These are phyloP conservation scores for Periophthalmodon schlosseri DNA, from an alignment of 2,113 vertebrate genomes.

Conservation along the genomic window DNA sequence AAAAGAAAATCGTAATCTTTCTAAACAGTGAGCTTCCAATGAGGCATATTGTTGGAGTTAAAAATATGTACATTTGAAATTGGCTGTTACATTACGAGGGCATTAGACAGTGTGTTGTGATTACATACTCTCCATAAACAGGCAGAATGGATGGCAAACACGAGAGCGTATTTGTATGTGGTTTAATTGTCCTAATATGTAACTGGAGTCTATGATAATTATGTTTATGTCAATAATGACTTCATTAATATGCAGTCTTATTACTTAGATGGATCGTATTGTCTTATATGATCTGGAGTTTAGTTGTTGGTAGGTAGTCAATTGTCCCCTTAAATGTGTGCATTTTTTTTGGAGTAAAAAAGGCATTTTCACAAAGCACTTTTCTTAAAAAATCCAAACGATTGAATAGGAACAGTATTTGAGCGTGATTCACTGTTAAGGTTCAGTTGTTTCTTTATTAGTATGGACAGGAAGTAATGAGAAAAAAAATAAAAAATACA, in stretches of 20 bases:
- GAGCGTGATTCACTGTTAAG: too few species aligned
- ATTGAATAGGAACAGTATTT: too few species aligned
- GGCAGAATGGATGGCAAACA: neutral
- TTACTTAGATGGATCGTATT: neutral
- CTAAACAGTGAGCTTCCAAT: neutral
- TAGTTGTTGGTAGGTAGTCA: neutral
- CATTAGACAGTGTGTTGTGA: conserved; percentile 20
- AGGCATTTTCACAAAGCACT: too few species aligned
- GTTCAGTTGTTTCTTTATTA: too few species aligned
- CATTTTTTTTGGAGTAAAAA: too few species aligned
- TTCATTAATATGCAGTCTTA: neutral
- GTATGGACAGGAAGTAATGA: too few species aligned
- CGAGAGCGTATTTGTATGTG: neutral
- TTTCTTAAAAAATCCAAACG: too few species aligned
- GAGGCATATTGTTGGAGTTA: neutral
- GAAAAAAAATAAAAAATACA: too few species aligned
- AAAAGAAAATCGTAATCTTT: neutral
- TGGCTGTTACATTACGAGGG: neutral
- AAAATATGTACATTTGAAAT: neutral
- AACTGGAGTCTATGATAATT: conserved; percentile 8
- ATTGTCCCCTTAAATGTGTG: neutral
- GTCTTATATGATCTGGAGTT: neutral
- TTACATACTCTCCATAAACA: conserved; percentile 5
- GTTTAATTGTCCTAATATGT: conserved; percentile 1
- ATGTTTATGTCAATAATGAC: conserved; percentile 9